Evolutionary conservation across 1,140 invertebrate genomes (phyloP).

Genomic region (Neodiprion pinetum): DNA sequence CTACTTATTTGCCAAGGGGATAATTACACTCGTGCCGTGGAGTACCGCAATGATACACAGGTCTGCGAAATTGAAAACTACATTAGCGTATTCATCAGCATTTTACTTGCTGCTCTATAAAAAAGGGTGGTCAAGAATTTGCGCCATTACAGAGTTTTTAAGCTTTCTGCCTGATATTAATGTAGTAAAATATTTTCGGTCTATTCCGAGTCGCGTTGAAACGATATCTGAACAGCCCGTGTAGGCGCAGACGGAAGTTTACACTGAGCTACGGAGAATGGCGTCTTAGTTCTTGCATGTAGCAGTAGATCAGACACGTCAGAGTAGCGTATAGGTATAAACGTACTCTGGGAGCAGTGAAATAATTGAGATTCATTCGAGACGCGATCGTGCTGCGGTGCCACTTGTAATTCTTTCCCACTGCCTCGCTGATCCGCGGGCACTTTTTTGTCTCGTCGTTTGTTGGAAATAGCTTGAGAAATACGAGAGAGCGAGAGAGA

Average conservation of each 20-base stretch:
- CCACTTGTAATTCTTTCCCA: conserved; percentile 61
- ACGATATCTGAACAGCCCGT: background rate
- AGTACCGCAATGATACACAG: background rate
- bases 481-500: conserved; percentile 23
- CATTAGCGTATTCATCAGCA: too few species aligned
- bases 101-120: too few species aligned
- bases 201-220: too few species aligned
- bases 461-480: conserved; percentile 44
- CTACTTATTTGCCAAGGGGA: background rate
- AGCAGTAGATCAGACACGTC: background rate
- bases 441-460: conserved; percentile 48
- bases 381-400: conserved; percentile 49
- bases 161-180: too few species aligned
- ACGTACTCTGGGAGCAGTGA: background rate
- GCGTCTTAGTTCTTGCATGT: background rate
- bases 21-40: background rate
- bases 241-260: background rate
- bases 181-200: too few species aligned
- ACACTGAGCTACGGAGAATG: background rate
- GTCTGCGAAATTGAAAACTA: too few species aligned
- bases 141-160: too few species aligned
- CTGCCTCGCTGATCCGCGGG: conserved; percentile 25
- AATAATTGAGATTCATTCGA: conserved; percentile 60
- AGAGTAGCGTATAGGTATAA: background rate
- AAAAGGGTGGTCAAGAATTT: too few species aligned